Evolutionary conservation across 2,888 invertebrate species (phyloP).

Genomic region (Atethmia centrago): DNA sequence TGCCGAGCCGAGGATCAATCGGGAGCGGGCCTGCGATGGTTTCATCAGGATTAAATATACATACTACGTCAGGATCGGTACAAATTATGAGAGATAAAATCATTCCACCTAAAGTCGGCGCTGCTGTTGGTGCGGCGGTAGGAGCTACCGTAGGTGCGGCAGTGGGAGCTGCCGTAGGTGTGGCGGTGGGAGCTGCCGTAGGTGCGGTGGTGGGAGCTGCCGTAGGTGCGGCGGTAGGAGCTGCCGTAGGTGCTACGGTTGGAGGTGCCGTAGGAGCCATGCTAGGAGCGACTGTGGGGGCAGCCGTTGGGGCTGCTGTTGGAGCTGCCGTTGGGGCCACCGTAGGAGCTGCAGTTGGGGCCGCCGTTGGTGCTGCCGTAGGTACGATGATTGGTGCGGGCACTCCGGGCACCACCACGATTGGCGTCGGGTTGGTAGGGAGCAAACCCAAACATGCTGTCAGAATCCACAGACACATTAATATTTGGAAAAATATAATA

Average conservation of each 20-base stretch:
- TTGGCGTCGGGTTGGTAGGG: constrained; percentile 79
- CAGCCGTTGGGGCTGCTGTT: constrained; percentile 46
- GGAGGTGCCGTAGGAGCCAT: constrained; percentile 63
- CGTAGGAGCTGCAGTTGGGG: constrained; percentile 62
- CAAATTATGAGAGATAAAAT: constrained; percentile 84
- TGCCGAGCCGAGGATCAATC: constrained; percentile 88
- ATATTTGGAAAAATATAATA: constrained; percentile 27
- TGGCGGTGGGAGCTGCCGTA: not conserved
- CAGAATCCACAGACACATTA: constrained; percentile 89
- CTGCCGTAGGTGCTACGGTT: constrained; percentile 47
- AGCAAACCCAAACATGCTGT: constrained; percentile 87
- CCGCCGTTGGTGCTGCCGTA: constrained; percentile 74
- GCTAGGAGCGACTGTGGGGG: constrained; percentile 51
- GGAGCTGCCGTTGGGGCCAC: constrained; percentile 33
- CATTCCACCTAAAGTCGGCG: constrained; percentile 75
- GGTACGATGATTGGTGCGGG: constrained; percentile 84
- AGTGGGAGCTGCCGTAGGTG: constrained; percentile 29
- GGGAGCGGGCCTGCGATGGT: constrained; percentile 82
- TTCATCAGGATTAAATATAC: constrained; percentile 87
- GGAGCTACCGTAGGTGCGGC: constrained; percentile 47
- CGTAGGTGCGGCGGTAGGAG: constrained; percentile 54
- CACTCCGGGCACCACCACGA: constrained; percentile 81
- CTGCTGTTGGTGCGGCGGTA: constrained; percentile 58
- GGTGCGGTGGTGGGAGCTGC: constrained; percentile 60
- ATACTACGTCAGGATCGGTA: constrained; percentile 84